Conservation (phyloP, 2,888 invertebrate species). For the Drosophila neoperkinsi region DNA sequence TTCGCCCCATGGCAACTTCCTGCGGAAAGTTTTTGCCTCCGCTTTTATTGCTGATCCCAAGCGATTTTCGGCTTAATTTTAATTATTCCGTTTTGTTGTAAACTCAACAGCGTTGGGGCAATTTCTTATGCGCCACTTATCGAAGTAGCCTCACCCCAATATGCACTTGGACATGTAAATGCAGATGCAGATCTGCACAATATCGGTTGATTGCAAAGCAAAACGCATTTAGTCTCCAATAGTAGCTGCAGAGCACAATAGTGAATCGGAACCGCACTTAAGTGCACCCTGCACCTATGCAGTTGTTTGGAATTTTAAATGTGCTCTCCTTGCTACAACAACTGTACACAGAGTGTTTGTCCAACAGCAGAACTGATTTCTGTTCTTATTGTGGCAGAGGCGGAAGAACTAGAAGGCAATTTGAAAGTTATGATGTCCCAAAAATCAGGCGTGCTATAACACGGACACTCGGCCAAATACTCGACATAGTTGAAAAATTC, state of each 20-base stretch:
- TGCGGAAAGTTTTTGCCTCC: constrained; percentile 53
- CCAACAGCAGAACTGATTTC: not conserved
- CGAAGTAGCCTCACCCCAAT: not conserved
- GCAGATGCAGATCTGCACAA: constrained; percentile 5
- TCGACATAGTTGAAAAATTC: not conserved
- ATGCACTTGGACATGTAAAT: not conserved
- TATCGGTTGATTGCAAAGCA: constrained; percentile 11
- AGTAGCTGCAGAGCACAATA: constrained; percentile 4
- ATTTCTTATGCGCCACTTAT: constrained; percentile 35
- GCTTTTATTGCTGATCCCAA: constrained; percentile 65
- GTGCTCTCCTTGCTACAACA: not conserved
- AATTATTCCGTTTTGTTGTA: constrained; percentile 61
- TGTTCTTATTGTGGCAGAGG: not conserved
- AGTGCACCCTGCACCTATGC: constrained; percentile 5
- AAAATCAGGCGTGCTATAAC: not conserved
- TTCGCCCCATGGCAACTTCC: constrained; percentile 65
- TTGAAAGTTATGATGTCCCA: not conserved
- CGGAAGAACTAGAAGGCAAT: not conserved
- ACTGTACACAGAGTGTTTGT: not conserved
- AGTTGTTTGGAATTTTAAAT: constrained; percentile 5
- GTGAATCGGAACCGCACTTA: constrained; percentile 4
- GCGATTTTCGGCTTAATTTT: constrained; percentile 59
- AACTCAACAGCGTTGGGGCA: constrained; percentile 38
- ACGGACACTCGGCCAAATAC: not conserved
- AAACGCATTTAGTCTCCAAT: not conserved